phyloP scores from a whole-genome alignment of 2,888 invertebrate genomes.

The Drosophila barbarae region DNA sequence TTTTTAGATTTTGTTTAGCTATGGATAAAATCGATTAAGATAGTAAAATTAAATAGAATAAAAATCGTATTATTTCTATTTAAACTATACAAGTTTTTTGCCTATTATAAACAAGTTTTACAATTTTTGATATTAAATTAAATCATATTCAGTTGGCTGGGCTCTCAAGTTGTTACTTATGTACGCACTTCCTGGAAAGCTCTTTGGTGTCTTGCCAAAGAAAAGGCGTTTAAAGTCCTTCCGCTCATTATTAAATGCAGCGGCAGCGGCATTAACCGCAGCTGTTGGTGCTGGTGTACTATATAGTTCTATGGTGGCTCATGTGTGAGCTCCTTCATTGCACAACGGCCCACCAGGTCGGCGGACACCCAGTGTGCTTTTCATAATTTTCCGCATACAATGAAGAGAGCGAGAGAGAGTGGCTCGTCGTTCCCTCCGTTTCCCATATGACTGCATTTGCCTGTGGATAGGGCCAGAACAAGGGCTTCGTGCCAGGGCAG shows the following conservation, averaged over 20 bases:
- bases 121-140: neutral
- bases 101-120: neutral
- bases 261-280: constrained; percentile 55
- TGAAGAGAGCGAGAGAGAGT: constrained; percentile 44
- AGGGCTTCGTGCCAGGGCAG: constrained; percentile 17
- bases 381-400: constrained; percentile 63
- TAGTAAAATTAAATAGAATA: too few species aligned
- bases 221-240: constrained; percentile 52
- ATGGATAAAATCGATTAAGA: too few species aligned
- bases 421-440: constrained; percentile 2
- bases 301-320: constrained; percentile 11
- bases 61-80: too few species aligned
- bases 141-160: neutral
- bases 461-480: constrained; percentile 17
- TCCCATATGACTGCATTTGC: constrained; percentile 20
- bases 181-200: neutral
- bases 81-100: too few species aligned
- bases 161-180: neutral
- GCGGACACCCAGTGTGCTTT: constrained; percentile 63
- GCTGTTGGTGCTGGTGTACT: constrained; percentile 39
- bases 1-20: constrained; percentile 11
- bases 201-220: neutral
- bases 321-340: constrained; percentile 7
- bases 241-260: constrained; percentile 67
- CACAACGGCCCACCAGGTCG: constrained; percentile 1